phyloP scores from a whole-genome alignment of 2,113 vertebrate species.

The Lipotes vexillifer region DNA sequence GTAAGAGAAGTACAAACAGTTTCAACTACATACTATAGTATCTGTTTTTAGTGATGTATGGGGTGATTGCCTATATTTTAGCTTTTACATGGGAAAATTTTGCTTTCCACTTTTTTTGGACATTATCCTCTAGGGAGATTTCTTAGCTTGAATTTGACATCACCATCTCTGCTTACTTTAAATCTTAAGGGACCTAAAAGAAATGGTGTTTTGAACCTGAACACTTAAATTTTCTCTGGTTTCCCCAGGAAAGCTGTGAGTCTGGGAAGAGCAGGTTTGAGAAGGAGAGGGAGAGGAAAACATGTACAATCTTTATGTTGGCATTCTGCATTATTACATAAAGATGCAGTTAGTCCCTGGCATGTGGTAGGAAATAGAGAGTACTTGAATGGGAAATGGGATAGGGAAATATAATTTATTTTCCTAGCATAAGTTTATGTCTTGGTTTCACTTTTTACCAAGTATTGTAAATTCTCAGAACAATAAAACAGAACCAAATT shows the following conservation, averaged over 20 bases:
- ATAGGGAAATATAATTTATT: not conserved
- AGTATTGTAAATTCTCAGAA: not conserved
- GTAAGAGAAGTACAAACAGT: not conserved
- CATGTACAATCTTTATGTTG: not conserved
- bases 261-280: not conserved
- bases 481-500: not conserved
- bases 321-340: not conserved
- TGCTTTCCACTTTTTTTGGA: not conserved
- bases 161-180: not conserved
- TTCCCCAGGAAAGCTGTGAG: not conserved
- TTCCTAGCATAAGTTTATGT: not conserved
- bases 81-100: not conserved
- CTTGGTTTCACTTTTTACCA: constrained; percentile 8
- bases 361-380: not conserved
- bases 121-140: not conserved
- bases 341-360: not conserved
- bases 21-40: not conserved
- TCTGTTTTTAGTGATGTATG: not conserved
- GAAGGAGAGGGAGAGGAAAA: not conserved
- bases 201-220: not conserved
- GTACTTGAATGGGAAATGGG: not conserved
- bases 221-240: not conserved
- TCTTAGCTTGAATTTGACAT: not conserved
- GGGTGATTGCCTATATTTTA: not conserved
- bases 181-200: not conserved